A percentile compares a stretch with the other conserved stretches of the same genome.
Evolutionary conservation across 1,140 invertebrate genomes (phyloP).

Genomic region (Macrobrachium rosenbergii): DNA sequence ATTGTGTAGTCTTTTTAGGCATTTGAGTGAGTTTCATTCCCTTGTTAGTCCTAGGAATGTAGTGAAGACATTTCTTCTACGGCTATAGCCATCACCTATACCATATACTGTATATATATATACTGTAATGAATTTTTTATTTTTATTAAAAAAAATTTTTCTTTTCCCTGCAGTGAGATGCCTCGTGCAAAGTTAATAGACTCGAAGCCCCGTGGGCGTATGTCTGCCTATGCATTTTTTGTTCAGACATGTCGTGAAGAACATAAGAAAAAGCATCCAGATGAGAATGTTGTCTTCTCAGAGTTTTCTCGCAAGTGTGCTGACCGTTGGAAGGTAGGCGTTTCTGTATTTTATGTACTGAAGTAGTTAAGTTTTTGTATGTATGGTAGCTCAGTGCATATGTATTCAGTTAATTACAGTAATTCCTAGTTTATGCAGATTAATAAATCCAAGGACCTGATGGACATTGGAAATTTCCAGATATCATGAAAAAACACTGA

Average conservation of each 20-base stretch:
- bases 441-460: no score
- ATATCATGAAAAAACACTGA: no score
- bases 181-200: constrained; percentile 58
- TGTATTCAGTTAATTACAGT: no score
- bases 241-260: constrained; percentile 99
- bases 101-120: not conserved
- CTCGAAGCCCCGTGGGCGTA: constrained; percentile 88
- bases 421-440: no score
- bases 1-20: no score
- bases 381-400: no score
- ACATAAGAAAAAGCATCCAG: constrained; percentile 99
- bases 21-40: no score
- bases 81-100: not conserved
- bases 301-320: constrained; percentile 99
- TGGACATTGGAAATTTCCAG: no score
- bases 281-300: constrained; percentile 97
- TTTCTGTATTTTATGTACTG: not conserved
- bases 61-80: not conserved
- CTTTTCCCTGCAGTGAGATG: constrained; percentile 40
- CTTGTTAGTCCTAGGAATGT: no score
- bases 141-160: not conserved
- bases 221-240: constrained; percentile 99
- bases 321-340: constrained; percentile 93
- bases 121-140: not conserved
- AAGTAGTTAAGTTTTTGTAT: constrained; percentile 4